phyloP scores from a whole-genome alignment of 2,797 vertebrate genomes.

The Pitangus sulphuratus region DNA sequence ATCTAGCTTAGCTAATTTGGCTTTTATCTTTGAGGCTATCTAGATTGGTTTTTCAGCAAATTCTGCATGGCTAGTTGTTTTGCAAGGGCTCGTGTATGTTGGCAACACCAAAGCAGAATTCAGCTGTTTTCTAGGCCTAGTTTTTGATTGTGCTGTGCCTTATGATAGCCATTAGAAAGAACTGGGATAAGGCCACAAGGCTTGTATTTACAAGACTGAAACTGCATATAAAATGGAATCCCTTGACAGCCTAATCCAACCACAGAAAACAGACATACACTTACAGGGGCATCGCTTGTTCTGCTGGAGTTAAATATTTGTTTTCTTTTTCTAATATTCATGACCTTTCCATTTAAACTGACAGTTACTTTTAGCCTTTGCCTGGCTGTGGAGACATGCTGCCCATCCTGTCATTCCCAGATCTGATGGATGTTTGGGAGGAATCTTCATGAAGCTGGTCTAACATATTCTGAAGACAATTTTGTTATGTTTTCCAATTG shows the following conservation, averaged over 20 bases:
- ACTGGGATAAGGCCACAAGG: neutral
- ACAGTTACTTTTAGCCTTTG: neutral
- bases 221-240: neutral
- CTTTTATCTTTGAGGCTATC: neutral
- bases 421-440: neutral
- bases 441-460: neutral
- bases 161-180: neutral
- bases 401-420: neutral
- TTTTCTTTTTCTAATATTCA: neutral
- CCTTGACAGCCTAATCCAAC: neutral
- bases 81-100: neutral
- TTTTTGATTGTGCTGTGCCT: neutral
- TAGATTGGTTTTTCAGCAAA: neutral
- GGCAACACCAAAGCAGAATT: neutral
- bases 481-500: neutral
- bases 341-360: neutral
- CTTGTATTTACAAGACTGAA: neutral
- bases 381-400: neutral
- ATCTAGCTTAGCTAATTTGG: neutral
- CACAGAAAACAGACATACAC: neutral
- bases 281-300: accelerated
- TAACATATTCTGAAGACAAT: neutral
- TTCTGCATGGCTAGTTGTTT: neutral
- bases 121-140: neutral
- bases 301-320: neutral